Base-by-base conservation (phyloP, 2,888 invertebrate species). In the Spatulosminthurus flaviceps region DNA sequence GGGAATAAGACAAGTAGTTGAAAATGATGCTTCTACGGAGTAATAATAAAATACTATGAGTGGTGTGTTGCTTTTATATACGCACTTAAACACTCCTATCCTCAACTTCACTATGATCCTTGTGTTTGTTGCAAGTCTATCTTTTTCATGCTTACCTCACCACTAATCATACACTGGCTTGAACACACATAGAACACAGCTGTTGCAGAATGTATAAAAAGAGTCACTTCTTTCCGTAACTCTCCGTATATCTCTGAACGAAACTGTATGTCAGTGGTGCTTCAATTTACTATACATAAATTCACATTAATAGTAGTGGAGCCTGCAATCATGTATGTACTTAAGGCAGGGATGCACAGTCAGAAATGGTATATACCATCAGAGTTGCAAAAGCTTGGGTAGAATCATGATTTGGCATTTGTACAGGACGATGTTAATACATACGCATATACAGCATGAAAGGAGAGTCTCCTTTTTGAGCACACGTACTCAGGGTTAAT, bases 191-290 rank as follows among this genome's bases (percentile, higher is more conserved):
- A 4, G 64, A 61, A 22, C 75, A 75, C 75, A 75, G 75, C 64
- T 75, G 75, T 75, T 75, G 75, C 75, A 66, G 61, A 75, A 75
- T 75, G 34, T 75, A 75, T 75, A 64, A 64, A 64, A 64, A 64
- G 29, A 41, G 64, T 64, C 64, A 75, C 60, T 51, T 9, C 34
- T 34, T 71, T n/a, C n/a, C n/a, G 51, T 43, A 72, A 51, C 42
- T 51, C n/a, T n/a, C n/a, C n/a, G n/a, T n/a, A n/a, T n/a, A n/a
- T n/a, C n/a, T n/a, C n/a, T n/a, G n/a, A n/a, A n/a, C n/a, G n/a
- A 28, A 72, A 72, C 51, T 26, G 19, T 43, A 72, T 75, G 75
- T 41, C 75, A 75, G 41, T 75, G 51, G 51, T 13, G 51, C 51
- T 19, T 51, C 4, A 51, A 51, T 67, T 67, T 67, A n/a, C n/a